Evolutionary conservation across 2,113 vertebrate genomes (phyloP).

Genomic region (Aphelocoma coerulescens): DNA sequence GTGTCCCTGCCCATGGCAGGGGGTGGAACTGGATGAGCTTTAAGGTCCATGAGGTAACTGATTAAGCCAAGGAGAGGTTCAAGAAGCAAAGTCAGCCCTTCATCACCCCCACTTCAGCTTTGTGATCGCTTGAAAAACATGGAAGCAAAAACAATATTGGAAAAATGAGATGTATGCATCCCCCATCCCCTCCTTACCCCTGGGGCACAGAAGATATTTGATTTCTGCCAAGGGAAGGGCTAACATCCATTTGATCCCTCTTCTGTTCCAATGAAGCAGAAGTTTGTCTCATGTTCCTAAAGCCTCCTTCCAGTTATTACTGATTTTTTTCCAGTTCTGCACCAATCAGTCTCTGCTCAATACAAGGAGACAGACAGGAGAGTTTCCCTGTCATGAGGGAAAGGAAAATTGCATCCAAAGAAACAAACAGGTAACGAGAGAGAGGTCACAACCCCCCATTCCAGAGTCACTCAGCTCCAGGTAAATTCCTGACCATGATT

Average conservation of each 20-base stretch:
- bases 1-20: not conserved
- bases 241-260: not conserved
- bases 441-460: not conserved
- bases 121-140: not conserved
- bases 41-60: not conserved
- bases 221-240: not conserved
- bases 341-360: not conserved
- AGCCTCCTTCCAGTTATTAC: not conserved
- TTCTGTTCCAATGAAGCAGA: not conserved
- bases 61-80: not conserved
- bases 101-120: not conserved
- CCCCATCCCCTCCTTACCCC: not conserved
- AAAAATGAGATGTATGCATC: not conserved
- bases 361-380: not conserved
- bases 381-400: not conserved
- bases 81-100: not conserved
- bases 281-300: fast-evolving
- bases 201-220: not conserved
- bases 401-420: not conserved
- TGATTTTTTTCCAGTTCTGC: not conserved
- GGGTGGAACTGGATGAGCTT: not conserved
- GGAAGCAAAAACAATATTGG: not conserved
- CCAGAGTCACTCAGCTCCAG: not conserved
- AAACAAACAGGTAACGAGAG: not conserved
- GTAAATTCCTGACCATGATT: not conserved